These are phyloP conservation scores for Mus spretus DNA, from an alignment of 2,797 vertebrate species.

Conservation along the genomic window DNA sequence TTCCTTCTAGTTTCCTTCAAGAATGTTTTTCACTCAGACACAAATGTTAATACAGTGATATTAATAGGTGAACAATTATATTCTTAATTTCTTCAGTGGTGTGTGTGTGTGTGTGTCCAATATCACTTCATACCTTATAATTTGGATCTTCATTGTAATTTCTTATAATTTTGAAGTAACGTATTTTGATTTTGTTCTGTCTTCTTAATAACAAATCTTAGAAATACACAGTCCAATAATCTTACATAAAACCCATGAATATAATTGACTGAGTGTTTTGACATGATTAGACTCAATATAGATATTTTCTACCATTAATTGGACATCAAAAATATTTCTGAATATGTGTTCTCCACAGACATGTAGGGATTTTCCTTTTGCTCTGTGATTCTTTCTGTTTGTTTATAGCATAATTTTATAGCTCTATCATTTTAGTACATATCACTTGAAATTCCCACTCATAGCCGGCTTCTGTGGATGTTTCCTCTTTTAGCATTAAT, in stretches of 20 bases:
- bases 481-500: background rate
- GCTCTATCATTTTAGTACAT: background rate
- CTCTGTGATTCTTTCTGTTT: background rate
- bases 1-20: background rate
- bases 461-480: background rate
- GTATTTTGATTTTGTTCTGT: background rate
- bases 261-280: background rate
- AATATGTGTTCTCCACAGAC: background rate
- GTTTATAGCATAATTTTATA: background rate
- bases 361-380: background rate
- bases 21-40: background rate
- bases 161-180: background rate
- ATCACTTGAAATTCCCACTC: background rate
- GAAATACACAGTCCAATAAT: background rate
- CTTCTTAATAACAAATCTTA: background rate
- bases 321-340: background rate
- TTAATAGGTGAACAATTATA: background rate
- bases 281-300: background rate
- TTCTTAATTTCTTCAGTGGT: constrained; percentile 21
- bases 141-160: background rate
- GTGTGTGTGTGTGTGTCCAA: background rate
- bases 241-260: background rate
- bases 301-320: background rate
- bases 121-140: background rate
- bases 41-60: background rate